A percentile compares a stretch with the other conserved stretches of the same genome.
phyloP scores from a whole-genome alignment of 1,140 invertebrate species.

The Temnothorax nylanderi region DNA sequence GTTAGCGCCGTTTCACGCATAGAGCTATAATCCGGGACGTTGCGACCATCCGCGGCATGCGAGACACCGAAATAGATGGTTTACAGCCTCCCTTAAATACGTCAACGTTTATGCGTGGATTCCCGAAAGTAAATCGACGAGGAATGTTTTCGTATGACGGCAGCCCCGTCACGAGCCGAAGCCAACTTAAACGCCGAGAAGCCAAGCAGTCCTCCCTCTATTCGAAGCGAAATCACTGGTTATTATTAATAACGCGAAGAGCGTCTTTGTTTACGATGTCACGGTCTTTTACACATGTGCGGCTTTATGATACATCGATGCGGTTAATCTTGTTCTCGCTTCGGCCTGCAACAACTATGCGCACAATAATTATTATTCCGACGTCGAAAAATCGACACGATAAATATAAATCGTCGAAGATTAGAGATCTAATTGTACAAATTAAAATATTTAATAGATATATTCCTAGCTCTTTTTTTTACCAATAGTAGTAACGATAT shows the following conservation, averaged over 20 bases:
- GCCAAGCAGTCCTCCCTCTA: conserved; percentile 12
- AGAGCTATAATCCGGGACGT: conserved; percentile 63
- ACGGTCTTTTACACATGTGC: conserved; percentile 63
- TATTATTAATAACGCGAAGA: conserved; percentile 81
- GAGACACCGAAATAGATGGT: conserved; percentile 83
- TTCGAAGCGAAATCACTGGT: conserved; percentile 60
- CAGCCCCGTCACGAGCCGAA: conserved; percentile 72
- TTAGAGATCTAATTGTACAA: not conserved
- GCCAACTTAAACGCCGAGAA: conserved; percentile 80
- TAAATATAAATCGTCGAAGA: not conserved
- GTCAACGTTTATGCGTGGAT: conserved; percentile 84
- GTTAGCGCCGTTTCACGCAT: conserved; percentile 13
- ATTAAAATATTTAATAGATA: not conserved
- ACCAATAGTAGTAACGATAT: not conserved
- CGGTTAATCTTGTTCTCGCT: conserved; percentile 18
- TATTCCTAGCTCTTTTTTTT: not conserved
- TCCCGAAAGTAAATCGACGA: conserved; percentile 84
- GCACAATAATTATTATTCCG: not conserved
- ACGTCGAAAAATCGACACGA: not conserved
- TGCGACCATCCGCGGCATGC: conserved; percentile 67
- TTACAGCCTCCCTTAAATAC: conserved; percentile 85
- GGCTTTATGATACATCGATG: conserved; percentile 47
- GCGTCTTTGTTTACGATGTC: conserved; percentile 75
- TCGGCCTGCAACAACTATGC: conserved; percentile 1
- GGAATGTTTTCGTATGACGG: conserved; percentile 84